phyloP scores from a whole-genome alignment of 1,140 invertebrate genomes.

The Melitaea cinxia region DNA sequence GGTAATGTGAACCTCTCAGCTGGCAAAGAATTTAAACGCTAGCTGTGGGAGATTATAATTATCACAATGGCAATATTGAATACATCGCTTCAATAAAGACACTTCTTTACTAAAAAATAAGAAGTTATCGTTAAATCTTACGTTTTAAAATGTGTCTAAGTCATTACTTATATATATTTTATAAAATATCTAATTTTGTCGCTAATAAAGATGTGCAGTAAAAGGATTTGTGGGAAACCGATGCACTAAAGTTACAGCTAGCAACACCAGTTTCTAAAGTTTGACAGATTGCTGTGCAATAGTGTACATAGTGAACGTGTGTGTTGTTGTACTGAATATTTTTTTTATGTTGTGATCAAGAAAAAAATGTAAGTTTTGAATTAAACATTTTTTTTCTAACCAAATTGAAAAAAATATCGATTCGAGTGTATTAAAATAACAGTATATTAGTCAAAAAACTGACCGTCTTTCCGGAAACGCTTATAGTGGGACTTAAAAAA shows the following conservation, averaged over 20 bases:
- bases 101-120: neutral
- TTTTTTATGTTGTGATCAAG: constrained; percentile 72
- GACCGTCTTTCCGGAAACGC: constrained; percentile 63
- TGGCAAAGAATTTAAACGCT: constrained; percentile 54
- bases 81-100: neutral
- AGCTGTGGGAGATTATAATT: constrained; percentile 40
- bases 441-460: constrained; percentile 17
- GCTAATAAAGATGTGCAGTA: neutral
- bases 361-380: constrained; percentile 70
- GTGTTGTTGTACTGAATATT: constrained; percentile 59
- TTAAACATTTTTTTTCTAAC: constrained; percentile 51
- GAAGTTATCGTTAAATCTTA: neutral
- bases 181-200: neutral
- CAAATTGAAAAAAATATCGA: constrained; percentile 15
- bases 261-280: constrained; percentile 58
- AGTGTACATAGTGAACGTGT: constrained; percentile 74
- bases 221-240: constrained; percentile 17
- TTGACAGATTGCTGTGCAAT: constrained; percentile 74
- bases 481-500: constrained; percentile 63
- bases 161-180: neutral
- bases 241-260: constrained; percentile 12
- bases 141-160: neutral
- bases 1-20: constrained; percentile 79
- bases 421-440: constrained; percentile 2
- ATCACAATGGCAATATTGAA: constrained; percentile 47